A percentile compares a stretch with the other conserved stretches of the same genome.
phyloP scores from a whole-genome alignment of 1,140 invertebrate species.

The Calephelis virginiensis region DNA sequence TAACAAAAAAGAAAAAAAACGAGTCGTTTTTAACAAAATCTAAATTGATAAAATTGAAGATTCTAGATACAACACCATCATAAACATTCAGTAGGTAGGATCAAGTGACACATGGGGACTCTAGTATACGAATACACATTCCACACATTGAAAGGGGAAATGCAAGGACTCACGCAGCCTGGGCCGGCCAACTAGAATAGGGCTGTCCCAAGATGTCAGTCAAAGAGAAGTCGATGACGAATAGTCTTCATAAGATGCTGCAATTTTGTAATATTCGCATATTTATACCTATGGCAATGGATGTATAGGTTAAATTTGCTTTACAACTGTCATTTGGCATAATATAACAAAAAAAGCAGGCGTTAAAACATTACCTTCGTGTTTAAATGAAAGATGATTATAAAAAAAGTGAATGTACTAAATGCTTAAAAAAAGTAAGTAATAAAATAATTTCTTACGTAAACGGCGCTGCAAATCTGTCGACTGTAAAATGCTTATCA shows the following conservation, averaged over 20 bases:
- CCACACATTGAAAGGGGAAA: constrained; percentile 72
- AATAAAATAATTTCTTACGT: constrained; percentile 12
- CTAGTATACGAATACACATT: constrained; percentile 63
- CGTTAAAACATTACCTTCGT: not conserved
- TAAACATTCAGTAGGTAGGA: constrained; percentile 54
- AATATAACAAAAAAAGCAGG: constrained; percentile 13
- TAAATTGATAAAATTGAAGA: constrained; percentile 1
- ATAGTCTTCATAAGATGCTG: constrained; percentile 82
- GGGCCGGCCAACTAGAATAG: constrained; percentile 60
- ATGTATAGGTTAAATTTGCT: constrained; percentile 59
- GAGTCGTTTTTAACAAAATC: not conserved
- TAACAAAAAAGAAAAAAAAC: not conserved
- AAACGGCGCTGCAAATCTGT: constrained; percentile 3
- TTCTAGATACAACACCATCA: constrained; percentile 61
- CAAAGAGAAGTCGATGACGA: constrained; percentile 81
- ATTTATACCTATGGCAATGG: constrained; percentile 76
- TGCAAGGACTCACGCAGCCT: constrained; percentile 69
- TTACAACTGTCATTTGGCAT: constrained; percentile 20
- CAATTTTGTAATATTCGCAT: constrained; percentile 76
- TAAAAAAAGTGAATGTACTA: constrained; percentile 13
- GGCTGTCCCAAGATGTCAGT: constrained; percentile 68
- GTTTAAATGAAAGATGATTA: not conserved
- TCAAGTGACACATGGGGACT: constrained; percentile 51
- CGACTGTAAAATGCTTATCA: constrained; percentile 8
- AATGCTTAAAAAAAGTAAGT: constrained; percentile 21